These are phyloP conservation scores for Tauraco erythrolophus DNA, from an alignment of 2,113 vertebrate genomes.

Conservation along the genomic window DNA sequence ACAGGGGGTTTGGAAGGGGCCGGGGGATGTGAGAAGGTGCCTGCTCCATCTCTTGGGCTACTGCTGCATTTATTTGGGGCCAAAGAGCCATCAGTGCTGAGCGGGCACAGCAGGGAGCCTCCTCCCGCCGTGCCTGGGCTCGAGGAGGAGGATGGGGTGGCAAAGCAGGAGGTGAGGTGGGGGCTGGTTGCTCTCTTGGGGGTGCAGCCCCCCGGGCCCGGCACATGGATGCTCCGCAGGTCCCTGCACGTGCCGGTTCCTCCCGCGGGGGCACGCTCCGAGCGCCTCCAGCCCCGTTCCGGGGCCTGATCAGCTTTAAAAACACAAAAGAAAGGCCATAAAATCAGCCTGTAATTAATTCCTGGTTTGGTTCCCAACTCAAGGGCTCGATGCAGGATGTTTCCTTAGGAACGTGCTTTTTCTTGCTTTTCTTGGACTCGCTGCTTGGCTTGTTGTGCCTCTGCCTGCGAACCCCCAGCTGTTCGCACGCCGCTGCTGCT, in stretches of 20 bases:
- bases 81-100: background rate
- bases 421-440: background rate
- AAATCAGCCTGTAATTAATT: background rate
- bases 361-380: background rate
- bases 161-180: fast-evolving
- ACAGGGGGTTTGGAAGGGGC: fast-evolving
- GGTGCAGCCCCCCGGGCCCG: background rate
- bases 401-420: constrained; percentile 47
- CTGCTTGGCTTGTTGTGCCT: background rate
- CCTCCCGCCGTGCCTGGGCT: fast-evolving
- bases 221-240: fast-evolving
- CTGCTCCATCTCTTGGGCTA: background rate
- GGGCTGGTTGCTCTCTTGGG: background rate
- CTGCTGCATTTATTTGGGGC: background rate
- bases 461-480: background rate
- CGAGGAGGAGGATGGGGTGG: background rate
- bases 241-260: fast-evolving
- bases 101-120: background rate
- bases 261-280: fast-evolving
- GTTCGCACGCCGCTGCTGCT: background rate
- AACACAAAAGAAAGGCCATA: fast-evolving
- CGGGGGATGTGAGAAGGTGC: background rate
- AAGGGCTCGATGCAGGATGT: background rate
- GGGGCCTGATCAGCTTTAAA: background rate
- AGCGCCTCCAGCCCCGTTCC: fast-evolving